Percentiles rank a stretch among this genome's conserved stretches.
Conservation (phyloP, 2,888 invertebrate species). For the Drosophila prolongata region DNA sequence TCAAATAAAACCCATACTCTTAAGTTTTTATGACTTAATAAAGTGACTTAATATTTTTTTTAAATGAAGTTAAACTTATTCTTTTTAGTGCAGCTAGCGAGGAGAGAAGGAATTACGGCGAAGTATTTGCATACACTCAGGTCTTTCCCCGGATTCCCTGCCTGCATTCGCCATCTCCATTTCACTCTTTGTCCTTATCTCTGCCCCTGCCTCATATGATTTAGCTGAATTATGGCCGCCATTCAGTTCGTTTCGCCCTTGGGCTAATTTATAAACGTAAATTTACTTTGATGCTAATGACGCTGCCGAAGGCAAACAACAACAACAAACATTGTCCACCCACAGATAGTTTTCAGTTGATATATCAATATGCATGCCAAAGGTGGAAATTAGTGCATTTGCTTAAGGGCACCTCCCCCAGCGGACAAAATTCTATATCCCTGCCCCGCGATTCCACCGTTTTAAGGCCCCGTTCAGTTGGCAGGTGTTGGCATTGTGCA, state of each 20-base stretch:
- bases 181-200: slow-evolving; percentile 4
- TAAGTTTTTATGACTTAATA: too few species aligned
- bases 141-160: slow-evolving; percentile 3
- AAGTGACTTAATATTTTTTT: too few species aligned
- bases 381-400: slow-evolving; percentile 60
- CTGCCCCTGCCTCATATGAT: slow-evolving; percentile 28
- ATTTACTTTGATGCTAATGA: slow-evolving; percentile 71
- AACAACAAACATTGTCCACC: slow-evolving; percentile 33
- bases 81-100: slow-evolving; percentile 25
- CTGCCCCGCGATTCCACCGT: background rate
- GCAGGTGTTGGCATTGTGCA: slow-evolving; percentile 57
- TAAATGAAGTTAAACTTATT: background rate
- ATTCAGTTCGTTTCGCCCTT: slow-evolving; percentile 35
- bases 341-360: slow-evolving; percentile 49
- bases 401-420: slow-evolving; percentile 28
- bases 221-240: slow-evolving; percentile 38
- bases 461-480: slow-evolving; percentile 31
- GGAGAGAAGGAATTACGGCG: slow-evolving; percentile 53
- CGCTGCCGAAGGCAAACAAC: slow-evolving; percentile 47
- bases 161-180: background rate
- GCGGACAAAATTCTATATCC: background rate
- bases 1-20: too few species aligned
- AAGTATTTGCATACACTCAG: slow-evolving; percentile 65
- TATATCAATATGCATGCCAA: slow-evolving; percentile 54
- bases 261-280: slow-evolving; percentile 52